Evolutionary conservation across 2,888 invertebrate species (phyloP), one percentile per base, ranked within the genome.

Genomic region (Tortricodes alternella): DNA sequence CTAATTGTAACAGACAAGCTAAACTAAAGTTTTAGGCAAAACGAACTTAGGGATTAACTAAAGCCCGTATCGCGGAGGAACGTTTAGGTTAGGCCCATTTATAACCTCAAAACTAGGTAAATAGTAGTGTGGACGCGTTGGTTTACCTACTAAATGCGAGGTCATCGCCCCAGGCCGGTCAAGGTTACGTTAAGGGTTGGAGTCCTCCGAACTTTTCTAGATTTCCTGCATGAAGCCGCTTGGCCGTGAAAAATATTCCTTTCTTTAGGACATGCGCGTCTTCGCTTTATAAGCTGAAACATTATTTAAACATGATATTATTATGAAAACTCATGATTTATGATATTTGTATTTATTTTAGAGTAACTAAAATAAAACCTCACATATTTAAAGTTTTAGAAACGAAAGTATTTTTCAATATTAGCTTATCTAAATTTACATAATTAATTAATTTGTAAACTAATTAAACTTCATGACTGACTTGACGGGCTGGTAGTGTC

Each of bases 101-200:
- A 55, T 55, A 49, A 55, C 55, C 55, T 55, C 41, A 48, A 55
- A 53, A 55, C 11, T 34, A 16, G 34, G 41, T 48, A 41, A 19
- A 27, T 55, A 41, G n/a, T n/a, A n/a, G 41, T 35, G 21, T 9
- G 4, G 29, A 43, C 41, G 50, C 32, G 48, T 49, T 43, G 35
- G 15, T 49, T 29, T 49, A 43, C 53, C 32, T 53, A 46, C 38
- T 53, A 21, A 23, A 69, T 65, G 66, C 59, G 66, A 71, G 85
- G 82, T 86, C 88, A 74, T 76, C 73, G 85, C 70, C 79, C 83
- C 74, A 63, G 68, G 70, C 71, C 76, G 79, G 80, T 85, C 85
- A 87, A 85, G 87, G 86, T 83, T 83, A 71, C 51, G 13, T 24
- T 63, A 79, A 77, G 80, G 80, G 78, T 71, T 72, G 32, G 29